Percentiles rank a stretch among this genome's conserved stretches.
These are phyloP conservation scores for Hyles euphorbiae DNA, from an alignment of 1,140 invertebrate genomes.

Conservation along the genomic window DNA sequence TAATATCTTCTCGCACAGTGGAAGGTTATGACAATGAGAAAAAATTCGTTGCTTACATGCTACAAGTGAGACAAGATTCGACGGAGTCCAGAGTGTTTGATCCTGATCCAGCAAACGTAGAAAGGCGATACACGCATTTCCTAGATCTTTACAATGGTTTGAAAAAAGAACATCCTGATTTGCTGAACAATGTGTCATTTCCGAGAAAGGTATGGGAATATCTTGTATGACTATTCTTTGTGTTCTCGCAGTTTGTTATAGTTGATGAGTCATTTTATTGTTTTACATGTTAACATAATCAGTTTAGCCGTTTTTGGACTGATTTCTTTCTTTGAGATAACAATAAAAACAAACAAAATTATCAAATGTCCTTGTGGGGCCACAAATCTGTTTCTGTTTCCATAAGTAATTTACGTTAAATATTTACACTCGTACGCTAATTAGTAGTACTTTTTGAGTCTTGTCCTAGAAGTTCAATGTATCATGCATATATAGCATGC, in stretches of 20 bases:
- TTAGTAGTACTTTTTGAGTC: too few relatives aligned
- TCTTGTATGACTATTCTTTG: slow-evolving; percentile 14
- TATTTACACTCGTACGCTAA: too few relatives aligned
- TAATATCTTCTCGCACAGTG: slow-evolving; percentile 60
- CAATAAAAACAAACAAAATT: too few relatives aligned
- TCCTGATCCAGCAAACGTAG: slow-evolving; percentile 78
- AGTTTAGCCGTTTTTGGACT: too few relatives aligned
- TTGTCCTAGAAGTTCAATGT: too few relatives aligned
- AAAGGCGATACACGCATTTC: slow-evolving; percentile 87
- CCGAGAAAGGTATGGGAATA: slow-evolving; percentile 79
- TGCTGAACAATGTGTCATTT: slow-evolving; percentile 79
- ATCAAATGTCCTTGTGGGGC: too few relatives aligned
- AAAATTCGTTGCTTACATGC: slow-evolving; percentile 79
- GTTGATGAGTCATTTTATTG: background rate
- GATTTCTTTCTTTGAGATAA: too few relatives aligned
- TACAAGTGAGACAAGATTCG: slow-evolving; percentile 76
- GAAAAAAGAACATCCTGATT: slow-evolving; percentile 77
- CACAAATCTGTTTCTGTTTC: too few relatives aligned
- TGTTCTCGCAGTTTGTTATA: background rate
- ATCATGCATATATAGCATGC: too few relatives aligned
- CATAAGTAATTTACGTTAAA: too few relatives aligned
- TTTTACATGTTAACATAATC: too few relatives aligned
- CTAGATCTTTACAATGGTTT: slow-evolving; percentile 80
- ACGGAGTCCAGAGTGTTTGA: slow-evolving; percentile 65
- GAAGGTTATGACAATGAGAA: slow-evolving; percentile 74